Base-by-base conservation (phyloP, 2,797 vertebrate genomes). In the Sebastes iracundus region DNA sequence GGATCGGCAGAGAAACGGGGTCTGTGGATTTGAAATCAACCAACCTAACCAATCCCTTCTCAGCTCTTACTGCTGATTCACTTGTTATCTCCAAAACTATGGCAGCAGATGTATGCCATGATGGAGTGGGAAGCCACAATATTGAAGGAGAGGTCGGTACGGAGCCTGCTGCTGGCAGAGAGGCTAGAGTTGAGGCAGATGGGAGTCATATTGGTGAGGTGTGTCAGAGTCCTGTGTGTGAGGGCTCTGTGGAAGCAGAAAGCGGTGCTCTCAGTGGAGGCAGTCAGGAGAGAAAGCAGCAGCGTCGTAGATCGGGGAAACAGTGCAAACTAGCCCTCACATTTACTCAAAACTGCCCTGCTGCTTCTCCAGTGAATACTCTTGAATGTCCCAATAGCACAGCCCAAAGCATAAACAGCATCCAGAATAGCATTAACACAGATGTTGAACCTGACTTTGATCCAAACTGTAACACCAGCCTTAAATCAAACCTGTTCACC, bases 301-400 rank as follows among this genome's bases (percentile, higher is more conserved):
- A 80, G 59, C 94, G 92, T n/a, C 94, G 96, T 79, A 94, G 92
- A 80, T 90, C 90, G 4, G 93, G 93, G 53, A 96, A 96, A 75
- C 93, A 94, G 52, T 97, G 96, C 85, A 97, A 96, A 90, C 93
- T 98, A 58, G 97, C 97, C 1, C 95, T 98, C 67, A 96, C 96
- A 20, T 98, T 97, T 83, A 94, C 95, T 71, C 95, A 95, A 27
- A 96, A 92, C 88, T 93, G 91, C 46, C 73, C 91, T 72, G 75
- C 91, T 72, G 75, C 14, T 11, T n/a, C 82, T 76, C 56, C 83
- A 27, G 42, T 32, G 4, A 79, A 73, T 52, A 20, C 70, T 53
- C 67, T 35, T 1, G 80, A 89, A 64, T 35, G 42, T 84, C 85
- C 77, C n/a, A 65, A 33, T 46, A 55, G 28, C 53, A 42, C 72